These are phyloP conservation scores for Cydia strobilella DNA, from an alignment of 1,140 invertebrate genomes.

Conservation along the genomic window DNA sequence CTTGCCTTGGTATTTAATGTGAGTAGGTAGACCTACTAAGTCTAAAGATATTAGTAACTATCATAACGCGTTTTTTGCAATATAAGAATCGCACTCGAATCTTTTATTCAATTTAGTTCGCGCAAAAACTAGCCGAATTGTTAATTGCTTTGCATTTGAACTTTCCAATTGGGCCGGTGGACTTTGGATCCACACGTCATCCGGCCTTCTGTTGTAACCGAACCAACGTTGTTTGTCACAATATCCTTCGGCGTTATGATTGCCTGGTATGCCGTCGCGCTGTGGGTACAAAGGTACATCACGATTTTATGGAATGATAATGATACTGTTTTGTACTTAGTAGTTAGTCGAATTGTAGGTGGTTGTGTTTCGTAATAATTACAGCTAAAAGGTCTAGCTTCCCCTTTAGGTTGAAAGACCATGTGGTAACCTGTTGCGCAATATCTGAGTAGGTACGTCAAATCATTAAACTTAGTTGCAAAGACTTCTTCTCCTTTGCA, in stretches of 20 bases:
- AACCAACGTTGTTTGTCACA: slow-evolving; percentile 47
- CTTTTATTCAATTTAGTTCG: background rate
- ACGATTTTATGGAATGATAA: background rate
- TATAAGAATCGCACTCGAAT: background rate
- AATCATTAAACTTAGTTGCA: too few relatives aligned
- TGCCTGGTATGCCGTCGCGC: slow-evolving; percentile 22
- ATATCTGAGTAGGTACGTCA: too few relatives aligned
- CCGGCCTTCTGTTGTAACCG: slow-evolving; percentile 40
- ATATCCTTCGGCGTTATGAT: slow-evolving; percentile 41
- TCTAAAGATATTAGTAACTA: too few relatives aligned
- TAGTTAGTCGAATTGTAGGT: background rate
- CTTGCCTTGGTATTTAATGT: background rate
- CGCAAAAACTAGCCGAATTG: slow-evolving; percentile 34
- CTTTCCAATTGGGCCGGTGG: slow-evolving; percentile 54
- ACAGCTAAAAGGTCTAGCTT: background rate
- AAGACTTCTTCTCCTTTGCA: too few relatives aligned
- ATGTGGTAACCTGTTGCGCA: too few relatives aligned
- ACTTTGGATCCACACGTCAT: slow-evolving; percentile 62
- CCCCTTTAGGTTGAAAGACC: too few relatives aligned
- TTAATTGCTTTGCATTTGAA: slow-evolving; percentile 41
- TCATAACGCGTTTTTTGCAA: background rate
- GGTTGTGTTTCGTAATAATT: background rate
- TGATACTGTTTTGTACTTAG: background rate
- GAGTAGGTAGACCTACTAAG: background rate
- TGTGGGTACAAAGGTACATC: slow-evolving; percentile 18